Evolutionary conservation across 1,140 invertebrate genomes (phyloP), one percentile per base, ranked within the genome.

Genomic region (Listronotus oregonensis): DNA sequence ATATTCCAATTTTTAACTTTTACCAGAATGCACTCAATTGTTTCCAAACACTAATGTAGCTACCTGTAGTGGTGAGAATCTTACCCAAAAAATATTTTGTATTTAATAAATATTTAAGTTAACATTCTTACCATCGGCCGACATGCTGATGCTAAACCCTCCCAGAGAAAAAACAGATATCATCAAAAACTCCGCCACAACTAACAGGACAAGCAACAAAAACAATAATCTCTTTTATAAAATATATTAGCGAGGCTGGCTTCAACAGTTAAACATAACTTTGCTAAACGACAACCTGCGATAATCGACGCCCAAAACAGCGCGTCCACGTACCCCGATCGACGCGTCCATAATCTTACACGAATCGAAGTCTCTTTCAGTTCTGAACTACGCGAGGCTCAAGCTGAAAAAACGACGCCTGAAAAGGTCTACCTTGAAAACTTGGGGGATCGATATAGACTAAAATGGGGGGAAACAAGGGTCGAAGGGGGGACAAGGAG

Each of bases 371-470:
- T 21, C 8, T n/a, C 15, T 21, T 50, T 50, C 11, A 21, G 47
- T n/a, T n/a, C 15, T 21, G 17, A 46, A 46, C 5, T 37, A 39
- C 27, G 43, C 40, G 18, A 43, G 34, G 15, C 47, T 44, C 60
- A 18, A 44, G 27, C 37, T 47, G 39, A 62, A 63, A 63, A 63
- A 63, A 34, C 50, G 34, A 17, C 50, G 32, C 49, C 60, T 46
- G 39, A 63, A 63, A 54, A 37, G 40, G 52, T 46, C 62, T 50
- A 64, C 62, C 62, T 64, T 64, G 62, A 64, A 64, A 64, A 64
- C 54, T 55, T 34, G 44, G 31, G 42, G 54, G 34, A 64, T 64
- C 62, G 62, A 64, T 64, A 64, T n/a, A 7, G 39, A 43, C 6
- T 6, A 14, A 17, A 12, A 15, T 10, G 51, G 51, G 51, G 47